Conservation (phyloP, 2,888 invertebrate genomes). For the Mesoligia furuncula region DNA sequence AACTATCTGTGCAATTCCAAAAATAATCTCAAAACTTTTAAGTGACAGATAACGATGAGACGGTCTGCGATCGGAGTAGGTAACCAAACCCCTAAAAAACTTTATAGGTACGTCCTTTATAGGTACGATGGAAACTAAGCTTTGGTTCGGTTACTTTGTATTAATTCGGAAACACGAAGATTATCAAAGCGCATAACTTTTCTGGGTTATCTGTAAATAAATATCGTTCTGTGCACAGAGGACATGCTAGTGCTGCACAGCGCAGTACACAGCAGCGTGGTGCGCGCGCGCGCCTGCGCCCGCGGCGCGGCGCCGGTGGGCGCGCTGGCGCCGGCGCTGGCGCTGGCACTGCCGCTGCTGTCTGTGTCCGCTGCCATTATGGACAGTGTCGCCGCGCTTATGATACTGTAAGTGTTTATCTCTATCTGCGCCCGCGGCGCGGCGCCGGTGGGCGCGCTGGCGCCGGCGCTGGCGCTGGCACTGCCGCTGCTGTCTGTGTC, state of each 20-base stretch:
- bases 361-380: conserved; percentile 71
- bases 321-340: conserved; percentile 54
- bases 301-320: conserved; percentile 24
- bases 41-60: background rate
- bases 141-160: background rate
- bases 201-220: background rate
- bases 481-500: conserved; percentile 70
- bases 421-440: conserved; percentile 43
- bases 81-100: background rate
- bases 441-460: conserved; percentile 25
- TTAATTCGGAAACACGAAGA: background rate
- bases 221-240: conserved; percentile 66
- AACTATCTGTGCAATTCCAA: background rate
- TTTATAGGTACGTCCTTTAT: background rate
- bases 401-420: conserved; percentile 75
- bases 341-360: conserved; percentile 69
- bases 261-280: conserved; percentile 50
- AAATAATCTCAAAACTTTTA: background rate
- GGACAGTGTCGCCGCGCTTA: conserved; percentile 74
- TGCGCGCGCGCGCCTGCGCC: conserved; percentile 53
- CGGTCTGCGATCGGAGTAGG: background rate
- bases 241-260: conserved; percentile 74
- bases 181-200: background rate
- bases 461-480: conserved; percentile 64
- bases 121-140: too few relatives aligned